These are phyloP conservation scores for Cheilosia scutellata DNA, from an alignment of 2,888 invertebrate species.

Conservation along the genomic window DNA sequence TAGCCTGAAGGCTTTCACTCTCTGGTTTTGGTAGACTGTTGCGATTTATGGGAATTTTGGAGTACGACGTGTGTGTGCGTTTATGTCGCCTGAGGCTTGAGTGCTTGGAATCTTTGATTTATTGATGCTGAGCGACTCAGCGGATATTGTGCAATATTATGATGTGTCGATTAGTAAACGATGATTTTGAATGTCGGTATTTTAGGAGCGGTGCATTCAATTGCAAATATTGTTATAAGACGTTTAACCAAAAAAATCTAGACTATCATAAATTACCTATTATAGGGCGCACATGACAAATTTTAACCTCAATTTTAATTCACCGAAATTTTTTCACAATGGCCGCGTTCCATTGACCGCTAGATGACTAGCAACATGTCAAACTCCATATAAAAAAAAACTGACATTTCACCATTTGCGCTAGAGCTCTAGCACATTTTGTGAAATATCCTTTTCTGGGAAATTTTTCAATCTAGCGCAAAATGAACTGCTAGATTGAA, in stretches of 20 bases:
- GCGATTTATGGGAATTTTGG: slow-evolving; percentile 46
- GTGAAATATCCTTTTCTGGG: too few relatives aligned
- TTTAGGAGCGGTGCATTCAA: slow-evolving; percentile 40
- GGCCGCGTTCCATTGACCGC: too few relatives aligned
- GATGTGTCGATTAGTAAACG: slow-evolving; percentile 8
- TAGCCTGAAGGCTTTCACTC: slow-evolving; percentile 38
- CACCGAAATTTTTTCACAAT: too few relatives aligned
- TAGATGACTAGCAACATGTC: too few relatives aligned
- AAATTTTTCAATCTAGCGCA: too few relatives aligned
- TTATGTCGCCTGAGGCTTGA: slow-evolving; percentile 42
- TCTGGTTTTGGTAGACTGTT: slow-evolving; percentile 21
- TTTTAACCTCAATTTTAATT: too few relatives aligned
- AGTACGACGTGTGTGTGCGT: slow-evolving; percentile 19
- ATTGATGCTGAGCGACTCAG: slow-evolving; percentile 27
- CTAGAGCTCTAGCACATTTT: too few relatives aligned
- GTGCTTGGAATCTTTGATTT: slow-evolving; percentile 55
- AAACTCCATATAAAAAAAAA: too few relatives aligned
- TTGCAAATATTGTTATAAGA: not conserved
- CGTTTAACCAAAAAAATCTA: not conserved
- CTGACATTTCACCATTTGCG: too few relatives aligned
- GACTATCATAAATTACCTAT: too few relatives aligned
- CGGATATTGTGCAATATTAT: slow-evolving; percentile 44
- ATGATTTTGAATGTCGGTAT: slow-evolving; percentile 9
- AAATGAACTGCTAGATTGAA: too few relatives aligned
- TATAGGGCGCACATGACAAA: too few relatives aligned